Evolutionary conservation across 1,140 invertebrate species (phyloP).

Genomic region (Theocolax elegans): DNA sequence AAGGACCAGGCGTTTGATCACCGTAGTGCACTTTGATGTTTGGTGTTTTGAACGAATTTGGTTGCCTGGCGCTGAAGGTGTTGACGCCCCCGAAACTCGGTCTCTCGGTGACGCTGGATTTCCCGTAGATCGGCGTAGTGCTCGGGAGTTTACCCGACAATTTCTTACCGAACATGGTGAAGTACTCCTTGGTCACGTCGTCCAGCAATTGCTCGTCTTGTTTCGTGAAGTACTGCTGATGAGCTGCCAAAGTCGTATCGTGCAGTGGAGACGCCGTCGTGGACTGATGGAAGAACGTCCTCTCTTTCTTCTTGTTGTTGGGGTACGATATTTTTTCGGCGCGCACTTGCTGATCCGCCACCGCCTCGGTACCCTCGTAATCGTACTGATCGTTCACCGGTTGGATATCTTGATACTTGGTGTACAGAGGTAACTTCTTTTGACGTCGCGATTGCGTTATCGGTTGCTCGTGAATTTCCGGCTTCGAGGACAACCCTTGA

Average conservation of each 20-base stretch:
- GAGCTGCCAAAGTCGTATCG: conserved; percentile 71
- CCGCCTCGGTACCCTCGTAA: conserved; percentile 46
- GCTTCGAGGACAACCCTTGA: not conserved
- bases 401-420: conserved; percentile 54
- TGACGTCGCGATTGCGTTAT: conserved; percentile 48
- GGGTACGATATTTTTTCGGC: not conserved
- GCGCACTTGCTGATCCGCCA: conserved; percentile 36
- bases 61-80: conserved; percentile 37
- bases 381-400: conserved; percentile 46
- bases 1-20: conserved; percentile 60
- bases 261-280: conserved; percentile 48
- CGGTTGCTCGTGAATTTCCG: not conserved
- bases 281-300: not conserved
- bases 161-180: conserved; percentile 81
- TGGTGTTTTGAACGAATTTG: conserved; percentile 59
- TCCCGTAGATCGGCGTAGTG: conserved; percentile 70
- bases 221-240: conserved; percentile 77
- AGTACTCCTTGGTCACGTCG: conserved; percentile 81
- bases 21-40: conserved; percentile 62
- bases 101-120: conserved; percentile 63
- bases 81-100: conserved; percentile 52
- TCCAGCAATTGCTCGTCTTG: conserved; percentile 78
- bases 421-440: conserved; percentile 43
- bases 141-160: conserved; percentile 63
- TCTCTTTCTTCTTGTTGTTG: not conserved